Percentiles rank a stretch among this genome's conserved stretches.
These are phyloP conservation scores for Grus americana DNA, from an alignment of 2,113 vertebrate species.

Conservation along the genomic window DNA sequence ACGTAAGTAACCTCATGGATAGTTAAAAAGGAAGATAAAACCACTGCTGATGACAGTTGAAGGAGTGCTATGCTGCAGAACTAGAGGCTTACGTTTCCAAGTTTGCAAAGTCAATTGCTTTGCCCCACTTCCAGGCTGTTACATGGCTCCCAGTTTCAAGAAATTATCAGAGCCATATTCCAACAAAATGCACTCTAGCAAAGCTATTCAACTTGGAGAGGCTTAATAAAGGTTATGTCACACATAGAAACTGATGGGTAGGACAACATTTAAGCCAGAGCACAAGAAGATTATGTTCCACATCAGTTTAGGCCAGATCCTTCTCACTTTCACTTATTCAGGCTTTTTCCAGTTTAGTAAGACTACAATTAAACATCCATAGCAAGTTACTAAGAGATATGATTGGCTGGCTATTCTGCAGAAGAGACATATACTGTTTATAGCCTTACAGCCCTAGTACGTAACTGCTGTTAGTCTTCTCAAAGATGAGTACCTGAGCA, in stretches of 20 bases:
- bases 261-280: background rate
- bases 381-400: background rate
- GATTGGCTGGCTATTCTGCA: background rate
- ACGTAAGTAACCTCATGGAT: background rate
- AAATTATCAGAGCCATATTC: background rate
- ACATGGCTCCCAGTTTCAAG: background rate
- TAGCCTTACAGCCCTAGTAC: background rate
- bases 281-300: background rate
- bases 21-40: background rate
- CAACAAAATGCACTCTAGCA: background rate
- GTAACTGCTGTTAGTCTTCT: background rate
- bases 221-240: background rate
- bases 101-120: background rate
- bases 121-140: background rate
- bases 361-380: background rate
- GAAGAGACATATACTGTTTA: background rate
- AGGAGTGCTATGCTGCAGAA: background rate
- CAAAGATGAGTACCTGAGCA: background rate
- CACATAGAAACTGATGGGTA: background rate
- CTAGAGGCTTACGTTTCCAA: background rate
- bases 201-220: background rate
- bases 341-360: background rate
- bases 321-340: background rate
- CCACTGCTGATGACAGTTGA: background rate
- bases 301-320: background rate